Percentiles rank a stretch among this genome's conserved stretches.
phyloP scores from a whole-genome alignment of 1,140 invertebrate species.

The Drosophila nebulosa region DNA sequence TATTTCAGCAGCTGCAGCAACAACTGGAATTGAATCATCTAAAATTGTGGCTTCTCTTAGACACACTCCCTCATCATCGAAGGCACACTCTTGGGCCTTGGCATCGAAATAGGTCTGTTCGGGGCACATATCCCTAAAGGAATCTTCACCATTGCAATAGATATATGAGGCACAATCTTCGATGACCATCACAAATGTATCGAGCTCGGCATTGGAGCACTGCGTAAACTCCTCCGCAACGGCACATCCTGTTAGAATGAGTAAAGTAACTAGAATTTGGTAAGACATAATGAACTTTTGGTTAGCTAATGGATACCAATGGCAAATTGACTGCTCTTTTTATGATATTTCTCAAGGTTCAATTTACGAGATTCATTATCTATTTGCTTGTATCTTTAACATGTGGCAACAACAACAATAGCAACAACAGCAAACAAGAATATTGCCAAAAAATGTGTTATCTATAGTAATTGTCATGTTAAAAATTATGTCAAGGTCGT shows the following conservation, averaged over 20 bases:
- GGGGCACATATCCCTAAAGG: constrained; percentile 64
- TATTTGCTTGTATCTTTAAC: constrained; percentile 41
- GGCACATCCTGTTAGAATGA: constrained; percentile 17
- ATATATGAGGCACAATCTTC: constrained; percentile 63
- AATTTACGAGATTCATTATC: neutral
- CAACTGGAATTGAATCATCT: neutral
- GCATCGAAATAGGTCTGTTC: constrained; percentile 65
- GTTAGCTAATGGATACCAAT: neutral
- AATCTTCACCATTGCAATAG: constrained; percentile 63
- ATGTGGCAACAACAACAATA: neutral
- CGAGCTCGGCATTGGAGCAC: constrained; percentile 28
- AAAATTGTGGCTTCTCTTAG: neutral
- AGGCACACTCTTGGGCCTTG: constrained; percentile 54
- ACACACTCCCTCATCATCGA: constrained; percentile 57
- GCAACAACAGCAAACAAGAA: neutral
- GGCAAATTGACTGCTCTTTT: constrained; percentile 11
- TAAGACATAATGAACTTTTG: constrained; percentile 24
- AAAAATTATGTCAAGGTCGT: constrained; percentile 53
- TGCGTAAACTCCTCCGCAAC: constrained; percentile 41
- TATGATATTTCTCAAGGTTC: constrained; percentile 45
- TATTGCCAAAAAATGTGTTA: constrained; percentile 25
- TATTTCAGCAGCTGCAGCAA: neutral
- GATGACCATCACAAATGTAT: constrained; percentile 54
- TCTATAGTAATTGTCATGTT: constrained; percentile 17
- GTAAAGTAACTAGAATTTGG: constrained; percentile 12